Evolutionary conservation across 2,797 vertebrate genomes (phyloP).

Genomic region (Typhlichthys subterraneus): DNA sequence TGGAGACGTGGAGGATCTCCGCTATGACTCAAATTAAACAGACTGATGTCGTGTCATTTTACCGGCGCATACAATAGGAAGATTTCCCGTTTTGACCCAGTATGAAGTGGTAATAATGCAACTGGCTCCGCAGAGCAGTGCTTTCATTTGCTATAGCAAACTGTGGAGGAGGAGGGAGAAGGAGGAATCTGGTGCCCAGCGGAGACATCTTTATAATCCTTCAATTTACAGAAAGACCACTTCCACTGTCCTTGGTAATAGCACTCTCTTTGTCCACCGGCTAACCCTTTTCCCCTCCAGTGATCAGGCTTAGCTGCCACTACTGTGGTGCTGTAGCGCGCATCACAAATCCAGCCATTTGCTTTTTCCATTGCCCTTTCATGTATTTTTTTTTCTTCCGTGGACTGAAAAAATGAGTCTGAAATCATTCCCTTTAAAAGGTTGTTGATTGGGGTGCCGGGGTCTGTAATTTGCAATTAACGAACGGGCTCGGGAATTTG

Average conservation of each 20-base stretch:
- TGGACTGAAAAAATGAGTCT: constrained; percentile 75
- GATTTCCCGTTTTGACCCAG: constrained; percentile 57
- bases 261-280: constrained; percentile 42
- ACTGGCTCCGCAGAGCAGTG: constrained; percentile 42
- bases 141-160: constrained; percentile 42
- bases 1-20: constrained; percentile 73
- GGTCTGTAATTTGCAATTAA: constrained; percentile 87
- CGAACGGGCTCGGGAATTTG: constrained; percentile 79
- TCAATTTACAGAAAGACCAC: constrained; percentile 53
- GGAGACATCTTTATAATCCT: constrained; percentile 60
- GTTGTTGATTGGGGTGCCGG: constrained; percentile 80
- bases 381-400: constrained; percentile 76
- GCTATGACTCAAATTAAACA: constrained; percentile 79
- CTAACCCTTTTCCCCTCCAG: constrained; percentile 42
- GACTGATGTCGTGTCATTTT: constrained; percentile 78
- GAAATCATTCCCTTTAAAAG: constrained; percentile 80
- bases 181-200: constrained; percentile 28
- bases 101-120: constrained; percentile 69
- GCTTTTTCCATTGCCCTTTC: constrained; percentile 59
- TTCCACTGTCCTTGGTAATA: constrained; percentile 42
- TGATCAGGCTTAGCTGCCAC: constrained; percentile 32
- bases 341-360: constrained; percentile 65
- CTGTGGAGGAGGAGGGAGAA: constrained; percentile 20
- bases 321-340: constrained; percentile 49
- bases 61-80: constrained; percentile 53